phyloP scores from a whole-genome alignment of 2,797 vertebrate species.

The Crenuchus spilurus region DNA sequence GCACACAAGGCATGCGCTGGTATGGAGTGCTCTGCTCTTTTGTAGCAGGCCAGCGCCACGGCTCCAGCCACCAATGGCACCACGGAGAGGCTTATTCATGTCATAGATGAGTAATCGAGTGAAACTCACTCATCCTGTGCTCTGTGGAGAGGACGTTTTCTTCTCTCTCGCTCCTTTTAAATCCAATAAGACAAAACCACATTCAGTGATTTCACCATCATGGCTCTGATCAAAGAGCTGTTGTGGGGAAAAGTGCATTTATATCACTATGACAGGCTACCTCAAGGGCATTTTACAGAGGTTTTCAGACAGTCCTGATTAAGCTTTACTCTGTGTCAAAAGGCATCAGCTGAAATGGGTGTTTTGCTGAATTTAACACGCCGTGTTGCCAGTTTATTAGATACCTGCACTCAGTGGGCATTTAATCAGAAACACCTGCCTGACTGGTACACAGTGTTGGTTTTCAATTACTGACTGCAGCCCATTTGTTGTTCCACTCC shows the following conservation, averaged over 20 bases:
- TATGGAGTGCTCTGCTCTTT: conserved; percentile 25
- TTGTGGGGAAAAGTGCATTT: conserved; percentile 25
- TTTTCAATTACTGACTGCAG: not conserved
- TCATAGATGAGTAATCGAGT: conserved; percentile 49
- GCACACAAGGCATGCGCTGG: conserved; percentile 3
- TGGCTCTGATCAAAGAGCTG: conserved; percentile 22
- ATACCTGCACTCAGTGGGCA: too few relatives aligned
- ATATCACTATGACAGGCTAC: conserved; percentile 22
- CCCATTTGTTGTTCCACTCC: too few relatives aligned
- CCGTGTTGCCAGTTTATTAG: not conserved
- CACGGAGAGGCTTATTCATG: conserved; percentile 49
- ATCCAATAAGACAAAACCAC: conserved; percentile 36
- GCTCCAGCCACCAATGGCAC: conserved; percentile 44
- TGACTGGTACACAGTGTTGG: not conserved
- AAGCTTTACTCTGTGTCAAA: not conserved
- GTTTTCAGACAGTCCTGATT: not conserved
- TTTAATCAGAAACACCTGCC: too few relatives aligned
- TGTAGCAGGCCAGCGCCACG: conserved; percentile 45
- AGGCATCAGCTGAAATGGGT: not conserved
- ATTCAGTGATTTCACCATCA: conserved; percentile 34
- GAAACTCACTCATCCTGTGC: conserved; percentile 17
- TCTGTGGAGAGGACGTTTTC: conserved; percentile 7
- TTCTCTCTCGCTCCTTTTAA: conserved; percentile 43
- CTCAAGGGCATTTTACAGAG: not conserved
- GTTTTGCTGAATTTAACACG: not conserved